These are phyloP conservation scores for Norana najaformis DNA, from an alignment of 2,888 invertebrate genomes.

Conservation along the genomic window DNA sequence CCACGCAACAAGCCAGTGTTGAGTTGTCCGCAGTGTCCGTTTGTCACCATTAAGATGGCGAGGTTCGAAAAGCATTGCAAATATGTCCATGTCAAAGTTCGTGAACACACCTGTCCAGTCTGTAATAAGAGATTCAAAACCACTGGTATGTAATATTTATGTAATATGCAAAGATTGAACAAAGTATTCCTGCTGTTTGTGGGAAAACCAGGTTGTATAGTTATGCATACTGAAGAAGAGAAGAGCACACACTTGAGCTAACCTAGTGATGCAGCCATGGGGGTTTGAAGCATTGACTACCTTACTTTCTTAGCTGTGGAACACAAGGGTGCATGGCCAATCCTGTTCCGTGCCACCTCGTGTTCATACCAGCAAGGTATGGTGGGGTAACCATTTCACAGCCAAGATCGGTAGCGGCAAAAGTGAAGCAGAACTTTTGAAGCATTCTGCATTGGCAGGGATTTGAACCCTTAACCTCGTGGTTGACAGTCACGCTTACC, in stretches of 20 bases:
- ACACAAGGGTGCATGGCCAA: background rate
- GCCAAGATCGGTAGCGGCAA: background rate
- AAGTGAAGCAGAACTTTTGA: background rate
- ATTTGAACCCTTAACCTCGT: background rate
- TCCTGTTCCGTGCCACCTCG: no score
- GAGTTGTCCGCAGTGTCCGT: conserved; percentile 13
- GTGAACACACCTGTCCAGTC: background rate
- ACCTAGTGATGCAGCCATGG: background rate
- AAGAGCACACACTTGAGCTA: background rate
- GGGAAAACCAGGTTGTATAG: background rate
- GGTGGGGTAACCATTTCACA: background rate
- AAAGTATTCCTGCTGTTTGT: background rate
- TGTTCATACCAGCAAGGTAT: no score
- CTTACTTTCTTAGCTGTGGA: background rate
- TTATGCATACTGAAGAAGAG: background rate
- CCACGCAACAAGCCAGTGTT: conserved; percentile 23
- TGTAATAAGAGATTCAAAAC: conserved; percentile 2
- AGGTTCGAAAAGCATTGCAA: background rate
- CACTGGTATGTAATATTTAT: conserved; percentile 14
- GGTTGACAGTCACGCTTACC: background rate
- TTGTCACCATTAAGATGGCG: conserved; percentile 3
- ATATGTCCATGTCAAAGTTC: background rate
- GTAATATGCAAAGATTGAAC: conserved; percentile 8
- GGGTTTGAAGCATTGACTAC: background rate
- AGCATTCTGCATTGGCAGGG: no score